A percentile compares a stretch with the other conserved stretches of the same genome.
Conservation (phyloP, 1,140 invertebrate species). For the Hesperophylax magnus region DNA sequence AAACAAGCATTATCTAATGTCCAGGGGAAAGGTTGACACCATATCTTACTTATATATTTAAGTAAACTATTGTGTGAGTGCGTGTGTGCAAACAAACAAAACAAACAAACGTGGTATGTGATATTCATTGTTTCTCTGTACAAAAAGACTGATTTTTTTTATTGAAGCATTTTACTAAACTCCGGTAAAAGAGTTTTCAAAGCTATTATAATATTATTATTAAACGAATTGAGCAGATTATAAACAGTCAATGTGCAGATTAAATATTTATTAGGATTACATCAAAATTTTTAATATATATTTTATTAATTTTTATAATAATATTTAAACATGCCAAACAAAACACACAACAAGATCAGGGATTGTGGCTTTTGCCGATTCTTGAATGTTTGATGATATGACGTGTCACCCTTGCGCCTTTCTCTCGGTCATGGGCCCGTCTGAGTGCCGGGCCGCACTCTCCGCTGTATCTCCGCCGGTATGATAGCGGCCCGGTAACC, state of each 20-base stretch:
- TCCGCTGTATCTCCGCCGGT: neutral
- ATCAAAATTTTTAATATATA: slow-evolving; percentile 56
- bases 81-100: slow-evolving; percentile 55
- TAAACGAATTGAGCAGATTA: slow-evolving; percentile 51
- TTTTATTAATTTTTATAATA: slow-evolving; percentile 56
- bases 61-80: slow-evolving; percentile 68
- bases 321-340: slow-evolving; percentile 56
- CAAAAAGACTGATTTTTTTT: slow-evolving; percentile 73
- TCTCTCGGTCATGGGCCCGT: slow-evolving; percentile 49
- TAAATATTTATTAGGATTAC: slow-evolving; percentile 58
- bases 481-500: too few species aligned
- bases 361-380: slow-evolving; percentile 55
- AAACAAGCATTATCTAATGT: slow-evolving; percentile 68
- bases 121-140: slow-evolving; percentile 66
- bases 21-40: slow-evolving; percentile 72
- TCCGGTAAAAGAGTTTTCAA: slow-evolving; percentile 54
- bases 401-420: slow-evolving; percentile 56
- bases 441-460: slow-evolving; percentile 16
- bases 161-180: slow-evolving; percentile 63
- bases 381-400: slow-evolving; percentile 57
- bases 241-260: slow-evolving; percentile 54
- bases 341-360: slow-evolving; percentile 56
- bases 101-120: slow-evolving; percentile 63
- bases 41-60: slow-evolving; percentile 73
- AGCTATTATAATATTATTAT: slow-evolving; percentile 55